Percentiles rank a stretch among this genome's conserved stretches.
These are phyloP conservation scores for Hemibagrus guttatus DNA, from an alignment of 2,797 vertebrate genomes.

Conservation along the genomic window DNA sequence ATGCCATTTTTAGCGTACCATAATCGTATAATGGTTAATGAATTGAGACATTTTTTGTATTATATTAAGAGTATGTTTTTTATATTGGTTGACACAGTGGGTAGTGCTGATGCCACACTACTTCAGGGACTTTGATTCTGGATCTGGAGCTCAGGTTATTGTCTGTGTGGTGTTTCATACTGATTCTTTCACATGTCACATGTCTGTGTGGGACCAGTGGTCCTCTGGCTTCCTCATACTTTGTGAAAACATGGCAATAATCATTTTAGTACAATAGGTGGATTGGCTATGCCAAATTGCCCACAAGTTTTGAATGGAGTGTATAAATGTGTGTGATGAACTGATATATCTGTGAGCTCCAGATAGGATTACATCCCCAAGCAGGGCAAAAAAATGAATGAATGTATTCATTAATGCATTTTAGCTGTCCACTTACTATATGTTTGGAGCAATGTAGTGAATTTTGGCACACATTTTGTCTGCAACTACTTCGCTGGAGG, in stretches of 20 bases:
- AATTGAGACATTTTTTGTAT: neutral
- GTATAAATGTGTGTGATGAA: neutral
- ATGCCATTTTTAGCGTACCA: neutral
- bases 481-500: constrained; percentile 72
- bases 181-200: neutral
- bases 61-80: neutral
- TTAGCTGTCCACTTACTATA: constrained; percentile 68
- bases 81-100: neutral
- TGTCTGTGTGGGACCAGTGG: too few species aligned
- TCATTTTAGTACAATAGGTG: neutral
- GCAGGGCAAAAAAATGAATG: neutral
- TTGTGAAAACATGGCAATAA: neutral
- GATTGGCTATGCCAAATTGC: neutral
- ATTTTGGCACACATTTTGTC: constrained; percentile 78
- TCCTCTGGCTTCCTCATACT: neutral
- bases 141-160: neutral
- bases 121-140: neutral
- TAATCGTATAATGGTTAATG: neutral
- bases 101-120: neutral
- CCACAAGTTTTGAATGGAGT: neutral
- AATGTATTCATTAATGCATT: neutral
- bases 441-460: constrained; percentile 78
- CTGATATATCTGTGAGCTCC: neutral
- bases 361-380: neutral
- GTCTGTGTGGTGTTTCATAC: neutral